These are phyloP conservation scores for Orchesellides sinensis DNA, from an alignment of 2,888 invertebrate genomes.

Conservation along the genomic window DNA sequence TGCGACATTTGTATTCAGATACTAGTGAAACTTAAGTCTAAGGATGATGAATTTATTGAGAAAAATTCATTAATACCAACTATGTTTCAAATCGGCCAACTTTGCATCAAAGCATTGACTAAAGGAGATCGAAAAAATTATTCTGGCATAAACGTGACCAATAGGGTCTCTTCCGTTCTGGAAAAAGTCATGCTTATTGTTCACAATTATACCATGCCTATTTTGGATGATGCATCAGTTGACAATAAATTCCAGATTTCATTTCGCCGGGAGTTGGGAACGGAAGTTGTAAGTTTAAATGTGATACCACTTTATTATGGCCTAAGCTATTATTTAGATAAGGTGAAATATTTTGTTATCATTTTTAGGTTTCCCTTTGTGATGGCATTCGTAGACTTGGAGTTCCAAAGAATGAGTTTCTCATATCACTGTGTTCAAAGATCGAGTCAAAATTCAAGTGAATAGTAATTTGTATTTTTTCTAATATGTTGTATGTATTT, in stretches of 20 bases:
- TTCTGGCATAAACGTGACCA: constrained; percentile 21
- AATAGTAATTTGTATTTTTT: constrained; percentile 19
- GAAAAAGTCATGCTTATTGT: constrained; percentile 67
- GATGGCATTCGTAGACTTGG: constrained; percentile 69
- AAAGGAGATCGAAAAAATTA: constrained; percentile 64
- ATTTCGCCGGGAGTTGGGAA: constrained; percentile 64
- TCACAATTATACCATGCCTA: constrained; percentile 51
- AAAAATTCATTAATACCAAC: constrained; percentile 58
- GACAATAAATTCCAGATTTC: constrained; percentile 54
- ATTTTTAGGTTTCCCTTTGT: constrained; percentile 64
- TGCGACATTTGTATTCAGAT: constrained; percentile 66
- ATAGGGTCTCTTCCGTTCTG: constrained; percentile 56
- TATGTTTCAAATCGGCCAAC: constrained; percentile 63
- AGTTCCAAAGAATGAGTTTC: constrained; percentile 58
- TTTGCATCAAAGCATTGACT: constrained; percentile 63
- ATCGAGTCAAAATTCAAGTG: constrained; percentile 68
- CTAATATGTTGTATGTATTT: neutral
- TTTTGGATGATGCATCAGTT: constrained; percentile 47
- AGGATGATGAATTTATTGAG: constrained; percentile 64
- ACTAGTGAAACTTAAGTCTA: constrained; percentile 59
- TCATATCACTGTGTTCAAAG: constrained; percentile 45
- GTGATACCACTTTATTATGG: neutral
- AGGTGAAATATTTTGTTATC: neutral
- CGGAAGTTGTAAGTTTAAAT: constrained; percentile 66
- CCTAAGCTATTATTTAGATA: neutral